Evolutionary conservation across 2,113 vertebrate species (phyloP).

Genomic region (Dasyurus viverrinus): DNA sequence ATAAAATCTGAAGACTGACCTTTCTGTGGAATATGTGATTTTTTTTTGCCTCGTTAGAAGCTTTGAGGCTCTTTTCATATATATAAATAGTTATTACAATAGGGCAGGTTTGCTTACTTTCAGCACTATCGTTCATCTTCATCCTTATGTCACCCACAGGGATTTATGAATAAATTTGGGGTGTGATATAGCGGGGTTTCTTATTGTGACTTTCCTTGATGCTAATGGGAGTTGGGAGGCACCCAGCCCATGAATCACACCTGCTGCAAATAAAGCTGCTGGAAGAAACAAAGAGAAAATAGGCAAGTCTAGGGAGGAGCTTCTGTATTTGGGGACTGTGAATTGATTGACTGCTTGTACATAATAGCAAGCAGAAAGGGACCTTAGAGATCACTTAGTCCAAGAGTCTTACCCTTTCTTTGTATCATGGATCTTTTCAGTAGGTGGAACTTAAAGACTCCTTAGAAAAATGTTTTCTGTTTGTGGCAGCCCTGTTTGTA

Average conservation of each 20-base stretch:
- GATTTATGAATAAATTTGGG: constrained; percentile 70
- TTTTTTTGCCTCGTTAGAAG: constrained; percentile 35
- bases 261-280: constrained; percentile 63
- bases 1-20: background rate
- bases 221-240: constrained; percentile 70
- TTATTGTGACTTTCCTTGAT: constrained; percentile 70
- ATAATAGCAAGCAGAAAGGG: background rate
- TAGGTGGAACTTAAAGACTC: background rate
- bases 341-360: background rate
- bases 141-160: constrained; percentile 70
- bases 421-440: background rate
- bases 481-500: no score
- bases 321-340: background rate
- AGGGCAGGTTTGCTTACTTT: constrained; percentile 46
- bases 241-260: constrained; percentile 72
- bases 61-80: constrained; percentile 52
- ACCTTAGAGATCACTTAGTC: background rate
- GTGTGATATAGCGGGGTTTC: constrained; percentile 74
- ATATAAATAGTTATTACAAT: constrained; percentile 67
- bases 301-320: constrained; percentile 42
- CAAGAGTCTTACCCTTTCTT: background rate
- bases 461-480: background rate
- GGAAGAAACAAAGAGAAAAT: constrained; percentile 55
- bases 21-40: constrained; percentile 12
- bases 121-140: constrained; percentile 51